These are phyloP conservation scores for Nineta flava DNA, from an alignment of 2,888 invertebrate species.

Conservation along the genomic window DNA sequence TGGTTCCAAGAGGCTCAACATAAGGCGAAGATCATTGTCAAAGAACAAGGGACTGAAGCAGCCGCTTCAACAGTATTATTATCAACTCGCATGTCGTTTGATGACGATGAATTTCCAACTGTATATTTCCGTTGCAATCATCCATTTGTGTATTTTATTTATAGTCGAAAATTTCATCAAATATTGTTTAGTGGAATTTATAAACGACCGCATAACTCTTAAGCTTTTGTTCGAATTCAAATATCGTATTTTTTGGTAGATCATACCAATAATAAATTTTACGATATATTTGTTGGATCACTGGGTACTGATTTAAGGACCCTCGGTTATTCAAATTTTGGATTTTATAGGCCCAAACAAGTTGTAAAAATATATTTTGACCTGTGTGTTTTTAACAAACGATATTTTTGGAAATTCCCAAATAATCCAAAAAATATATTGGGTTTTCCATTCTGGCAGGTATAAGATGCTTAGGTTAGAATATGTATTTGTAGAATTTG, in stretches of 20 bases:
- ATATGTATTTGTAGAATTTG: too few relatives aligned
- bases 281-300: too few relatives aligned
- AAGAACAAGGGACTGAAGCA: slow-evolving; percentile 76
- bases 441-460: too few relatives aligned
- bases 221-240: not conserved
- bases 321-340: too few relatives aligned
- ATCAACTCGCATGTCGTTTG: slow-evolving; percentile 42
- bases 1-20: slow-evolving; percentile 43
- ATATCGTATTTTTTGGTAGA: not conserved
- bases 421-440: too few relatives aligned
- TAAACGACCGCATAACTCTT: slow-evolving; percentile 25
- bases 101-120: slow-evolving; percentile 60
- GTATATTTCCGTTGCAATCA: slow-evolving; percentile 66
- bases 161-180: slow-evolving; percentile 45
- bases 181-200: slow-evolving; percentile 58
- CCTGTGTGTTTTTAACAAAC: too few relatives aligned
- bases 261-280: not conserved
- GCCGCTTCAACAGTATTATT: slow-evolving; percentile 74
- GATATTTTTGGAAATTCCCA: too few relatives aligned
- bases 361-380: too few relatives aligned
- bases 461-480: too few relatives aligned
- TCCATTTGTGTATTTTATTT: slow-evolving; percentile 72
- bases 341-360: too few relatives aligned
- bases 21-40: slow-evolving; percentile 69
- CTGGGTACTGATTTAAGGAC: too few relatives aligned